phyloP scores from a whole-genome alignment of 2,797 vertebrate genomes.

The Lateolabrax maculatus region DNA sequence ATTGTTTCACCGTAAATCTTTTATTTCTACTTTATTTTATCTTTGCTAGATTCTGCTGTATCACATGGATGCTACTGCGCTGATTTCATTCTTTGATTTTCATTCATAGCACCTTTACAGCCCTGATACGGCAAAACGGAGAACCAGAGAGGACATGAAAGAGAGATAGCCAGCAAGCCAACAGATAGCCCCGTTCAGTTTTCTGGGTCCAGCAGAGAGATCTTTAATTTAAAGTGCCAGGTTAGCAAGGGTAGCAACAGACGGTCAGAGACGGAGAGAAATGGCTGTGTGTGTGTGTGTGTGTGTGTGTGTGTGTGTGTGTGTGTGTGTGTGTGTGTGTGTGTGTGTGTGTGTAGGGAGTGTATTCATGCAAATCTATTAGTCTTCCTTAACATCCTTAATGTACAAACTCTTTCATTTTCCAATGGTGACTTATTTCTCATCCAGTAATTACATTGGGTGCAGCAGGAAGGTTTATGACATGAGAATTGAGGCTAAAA shows the following conservation, averaged over 20 bases:
- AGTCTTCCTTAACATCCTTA: conserved; percentile 14
- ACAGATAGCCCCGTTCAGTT: not conserved
- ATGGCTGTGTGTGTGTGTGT: too few relatives aligned
- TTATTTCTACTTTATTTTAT: too few relatives aligned
- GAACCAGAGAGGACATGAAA: not conserved
- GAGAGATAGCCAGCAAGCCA: not conserved
- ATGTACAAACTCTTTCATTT: not conserved
- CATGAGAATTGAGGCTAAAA: conserved; percentile 7
- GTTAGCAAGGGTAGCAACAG: conserved; percentile 23
- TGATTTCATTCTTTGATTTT: too few relatives aligned
- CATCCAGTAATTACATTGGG: conserved; percentile 27
- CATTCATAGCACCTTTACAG: too few relatives aligned
- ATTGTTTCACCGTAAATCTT: too few relatives aligned
- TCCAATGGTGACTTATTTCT: conserved; percentile 30
- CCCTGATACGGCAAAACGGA: not conserved
- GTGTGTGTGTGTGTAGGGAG: not conserved
- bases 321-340: conserved; percentile 13
- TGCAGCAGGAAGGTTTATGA: not conserved
- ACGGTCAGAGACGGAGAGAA: not conserved
- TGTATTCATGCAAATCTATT: conserved; percentile 25
- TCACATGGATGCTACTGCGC: too few relatives aligned
- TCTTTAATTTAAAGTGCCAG: conserved; percentile 11
- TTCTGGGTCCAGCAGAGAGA: not conserved
- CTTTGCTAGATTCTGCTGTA: too few relatives aligned
- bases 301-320: conserved; percentile 12